Evolutionary conservation across 2,797 vertebrate genomes (phyloP).

Genomic region (Manis crassicaudata): DNA sequence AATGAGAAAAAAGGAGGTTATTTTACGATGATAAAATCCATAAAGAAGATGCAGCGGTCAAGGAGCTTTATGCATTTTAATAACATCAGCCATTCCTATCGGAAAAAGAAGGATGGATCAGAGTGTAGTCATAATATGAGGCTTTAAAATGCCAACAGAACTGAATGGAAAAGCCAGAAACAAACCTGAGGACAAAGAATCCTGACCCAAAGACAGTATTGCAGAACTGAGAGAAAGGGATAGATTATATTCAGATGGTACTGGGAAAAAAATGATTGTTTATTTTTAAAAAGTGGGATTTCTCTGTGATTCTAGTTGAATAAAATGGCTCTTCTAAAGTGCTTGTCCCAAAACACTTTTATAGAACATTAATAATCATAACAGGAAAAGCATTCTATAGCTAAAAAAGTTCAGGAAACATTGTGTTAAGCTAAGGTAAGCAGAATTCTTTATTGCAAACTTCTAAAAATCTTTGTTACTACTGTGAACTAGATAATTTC

Average conservation of each 20-base stretch:
- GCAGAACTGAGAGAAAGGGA: not conserved
- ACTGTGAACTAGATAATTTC: not conserved
- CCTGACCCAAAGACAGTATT: not conserved
- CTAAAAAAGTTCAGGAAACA: not conserved
- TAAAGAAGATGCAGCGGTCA: not conserved
- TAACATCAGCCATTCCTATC: not conserved
- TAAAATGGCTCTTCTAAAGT: not conserved
- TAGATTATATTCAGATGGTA: not conserved
- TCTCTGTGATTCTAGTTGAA: not conserved
- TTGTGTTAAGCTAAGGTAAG: not conserved
- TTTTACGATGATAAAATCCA: conserved; percentile 21
- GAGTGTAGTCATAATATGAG: accelerated
- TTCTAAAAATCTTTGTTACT: not conserved
- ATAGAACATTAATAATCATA: not conserved
- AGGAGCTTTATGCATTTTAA: not conserved
- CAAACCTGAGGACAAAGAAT: not conserved
- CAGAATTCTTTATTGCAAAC: not conserved
- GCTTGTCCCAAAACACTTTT: not conserved
- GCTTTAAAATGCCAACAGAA: not conserved
- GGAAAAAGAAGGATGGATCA: not conserved
- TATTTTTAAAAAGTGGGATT: not conserved
- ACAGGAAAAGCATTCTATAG: not conserved
- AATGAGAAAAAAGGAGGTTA: not conserved
- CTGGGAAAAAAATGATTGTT: not conserved
- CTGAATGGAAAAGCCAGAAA: not conserved